A percentile compares a stretch with the other conserved stretches of the same genome.
phyloP scores from a whole-genome alignment of 2,113 vertebrate species.

The Excalfactoria chinensis region DNA sequence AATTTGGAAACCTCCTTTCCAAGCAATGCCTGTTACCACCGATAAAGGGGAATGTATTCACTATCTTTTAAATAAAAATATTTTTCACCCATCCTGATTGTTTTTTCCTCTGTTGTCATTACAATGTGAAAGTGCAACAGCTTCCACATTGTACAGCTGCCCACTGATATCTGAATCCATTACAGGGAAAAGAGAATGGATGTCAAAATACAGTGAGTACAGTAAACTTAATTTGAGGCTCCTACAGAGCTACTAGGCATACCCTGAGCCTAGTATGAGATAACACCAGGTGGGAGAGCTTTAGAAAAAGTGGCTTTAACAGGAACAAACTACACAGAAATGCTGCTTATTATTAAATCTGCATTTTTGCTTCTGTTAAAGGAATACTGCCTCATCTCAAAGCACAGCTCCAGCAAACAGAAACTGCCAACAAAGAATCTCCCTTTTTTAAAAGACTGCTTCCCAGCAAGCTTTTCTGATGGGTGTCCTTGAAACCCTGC shows the following conservation, averaged over 20 bases:
- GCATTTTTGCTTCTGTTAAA: not conserved
- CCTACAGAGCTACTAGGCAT: not conserved
- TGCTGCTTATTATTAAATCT: not conserved
- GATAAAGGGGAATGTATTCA: not conserved
- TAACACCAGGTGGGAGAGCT: not conserved
- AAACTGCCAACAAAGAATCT: not conserved
- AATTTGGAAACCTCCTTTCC: not conserved
- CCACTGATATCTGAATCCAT: not conserved
- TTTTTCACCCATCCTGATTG: not conserved
- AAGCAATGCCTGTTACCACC: not conserved
- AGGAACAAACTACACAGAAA: not conserved
- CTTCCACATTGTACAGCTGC: not conserved
- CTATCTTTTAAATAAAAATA: not conserved
- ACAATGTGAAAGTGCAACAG: not conserved
- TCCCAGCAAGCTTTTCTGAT: not conserved
- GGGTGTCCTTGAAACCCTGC: constrained; percentile 25
- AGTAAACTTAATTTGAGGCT: not conserved
- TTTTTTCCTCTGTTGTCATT: not conserved
- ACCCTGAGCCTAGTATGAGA: not conserved
- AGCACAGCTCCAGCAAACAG: not conserved
- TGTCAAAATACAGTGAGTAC: not conserved
- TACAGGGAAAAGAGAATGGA: not conserved
- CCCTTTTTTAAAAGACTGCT: not conserved
- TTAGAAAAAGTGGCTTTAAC: not conserved
- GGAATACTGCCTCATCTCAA: not conserved